Conservation (phyloP, 1,140 invertebrate species). For the Micrasema longulum region DNA sequence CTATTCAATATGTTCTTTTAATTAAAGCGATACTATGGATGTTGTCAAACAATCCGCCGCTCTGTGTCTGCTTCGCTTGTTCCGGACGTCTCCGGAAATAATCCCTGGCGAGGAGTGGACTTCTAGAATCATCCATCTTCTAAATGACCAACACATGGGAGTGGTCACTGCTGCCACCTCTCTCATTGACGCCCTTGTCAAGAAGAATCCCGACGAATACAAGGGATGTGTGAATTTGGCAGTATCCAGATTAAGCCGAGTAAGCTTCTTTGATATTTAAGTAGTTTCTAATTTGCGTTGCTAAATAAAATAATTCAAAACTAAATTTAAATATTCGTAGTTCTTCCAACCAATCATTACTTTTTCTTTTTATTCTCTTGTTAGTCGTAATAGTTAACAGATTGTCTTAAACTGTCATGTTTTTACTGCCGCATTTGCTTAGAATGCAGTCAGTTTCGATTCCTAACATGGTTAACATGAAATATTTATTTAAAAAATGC, state of each 20-base stretch:
- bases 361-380: no score
- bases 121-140: conserved; percentile 96
- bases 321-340: no score
- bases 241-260: conserved; percentile 94
- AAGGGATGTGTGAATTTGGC: conserved; percentile 98
- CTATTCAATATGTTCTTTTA: no score
- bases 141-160: conserved; percentile 99
- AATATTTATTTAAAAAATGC: no score
- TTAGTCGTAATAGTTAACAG: no score
- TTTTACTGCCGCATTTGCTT: no score
- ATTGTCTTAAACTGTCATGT: no score
- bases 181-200: conserved; percentile 97
- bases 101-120: conserved; percentile 99
- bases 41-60: conserved; percentile 99
- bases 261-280: conserved; percentile 65
- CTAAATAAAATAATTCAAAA: no score
- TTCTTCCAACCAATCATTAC: no score
- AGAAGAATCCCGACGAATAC: conserved; percentile 99
- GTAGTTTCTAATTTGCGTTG: no score
- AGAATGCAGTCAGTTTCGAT: no score
- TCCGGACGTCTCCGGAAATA: conserved; percentile 93
- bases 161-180: conserved; percentile 99
- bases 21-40: conserved; percentile 99
- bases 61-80: conserved; percentile 92
- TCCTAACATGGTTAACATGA: no score